Evolutionary conservation across 2,797 vertebrate genomes (phyloP).

Genomic region (Pseudochromis fuscus): DNA sequence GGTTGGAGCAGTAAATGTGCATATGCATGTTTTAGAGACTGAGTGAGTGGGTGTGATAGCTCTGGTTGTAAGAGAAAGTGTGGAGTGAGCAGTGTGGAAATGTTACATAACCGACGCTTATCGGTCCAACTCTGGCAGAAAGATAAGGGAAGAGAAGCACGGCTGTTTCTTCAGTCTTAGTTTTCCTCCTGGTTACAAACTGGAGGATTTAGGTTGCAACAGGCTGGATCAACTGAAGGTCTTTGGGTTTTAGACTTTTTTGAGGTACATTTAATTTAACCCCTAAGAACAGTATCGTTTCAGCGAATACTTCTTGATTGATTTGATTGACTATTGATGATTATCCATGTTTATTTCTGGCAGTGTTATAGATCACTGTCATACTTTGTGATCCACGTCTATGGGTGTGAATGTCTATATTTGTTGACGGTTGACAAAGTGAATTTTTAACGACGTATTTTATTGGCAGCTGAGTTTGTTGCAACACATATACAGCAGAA

Average conservation of each 20-base stretch:
- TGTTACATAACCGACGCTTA: slow-evolving; percentile 59
- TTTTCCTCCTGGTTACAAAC: not conserved
- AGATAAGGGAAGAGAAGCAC: slow-evolving; percentile 24
- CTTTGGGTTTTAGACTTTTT: too few relatives aligned
- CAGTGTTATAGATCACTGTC: too few relatives aligned
- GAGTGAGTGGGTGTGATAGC: slow-evolving; percentile 61
- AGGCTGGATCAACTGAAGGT: not conserved
- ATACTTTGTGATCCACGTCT: too few relatives aligned
- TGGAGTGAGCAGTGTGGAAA: slow-evolving; percentile 35
- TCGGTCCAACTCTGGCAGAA: slow-evolving; percentile 18
- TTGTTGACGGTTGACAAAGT: not conserved
- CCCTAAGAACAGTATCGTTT: too few relatives aligned
- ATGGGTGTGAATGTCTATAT: not conserved
- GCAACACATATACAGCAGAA: not conserved
- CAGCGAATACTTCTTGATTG: too few relatives aligned
- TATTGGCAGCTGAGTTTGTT: not conserved
- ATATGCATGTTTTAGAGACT: slow-evolving; percentile 43
- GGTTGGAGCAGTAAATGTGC: slow-evolving; percentile 43
- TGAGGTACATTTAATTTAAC: too few relatives aligned
- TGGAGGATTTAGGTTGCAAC: not conserved
- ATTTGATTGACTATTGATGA: too few relatives aligned
- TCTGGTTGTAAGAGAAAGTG: slow-evolving; percentile 62
- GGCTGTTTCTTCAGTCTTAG: not conserved
- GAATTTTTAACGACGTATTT: not conserved
- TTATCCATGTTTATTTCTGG: too few relatives aligned